Evolutionary conservation across 2,888 invertebrate species (phyloP).

Genomic region (Lasiommata megera): DNA sequence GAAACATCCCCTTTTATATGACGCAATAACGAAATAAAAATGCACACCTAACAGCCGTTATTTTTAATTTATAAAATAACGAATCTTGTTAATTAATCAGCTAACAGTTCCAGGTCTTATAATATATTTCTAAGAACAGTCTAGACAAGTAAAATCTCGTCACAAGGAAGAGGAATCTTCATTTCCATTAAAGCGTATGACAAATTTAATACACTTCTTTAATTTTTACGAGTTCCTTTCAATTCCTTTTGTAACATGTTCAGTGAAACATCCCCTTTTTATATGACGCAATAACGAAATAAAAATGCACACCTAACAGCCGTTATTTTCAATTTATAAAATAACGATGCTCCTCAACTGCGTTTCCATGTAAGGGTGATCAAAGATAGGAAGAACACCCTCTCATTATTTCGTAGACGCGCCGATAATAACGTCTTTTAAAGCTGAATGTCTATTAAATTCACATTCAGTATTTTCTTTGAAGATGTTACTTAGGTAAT

Average conservation of each 20-base stretch:
- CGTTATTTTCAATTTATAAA: constrained; percentile 47
- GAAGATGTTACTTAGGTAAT: neutral
- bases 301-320: constrained; percentile 14
- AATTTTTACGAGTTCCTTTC: too few species aligned
- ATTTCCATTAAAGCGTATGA: too few species aligned
- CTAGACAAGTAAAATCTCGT: too few species aligned
- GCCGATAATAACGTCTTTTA: constrained; percentile 51
- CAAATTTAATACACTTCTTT: too few species aligned
- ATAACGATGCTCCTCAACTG: constrained; percentile 56
- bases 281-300: constrained; percentile 3
- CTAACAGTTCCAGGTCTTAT: too few species aligned
- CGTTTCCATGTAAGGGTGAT: constrained; percentile 54
- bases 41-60: constrained; percentile 25
- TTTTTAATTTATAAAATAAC: constrained; percentile 51
- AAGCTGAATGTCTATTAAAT: constrained; percentile 63
- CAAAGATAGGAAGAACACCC: constrained; percentile 45
- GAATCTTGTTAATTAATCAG: too few species aligned
- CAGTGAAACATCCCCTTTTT: neutral
- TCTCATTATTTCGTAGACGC: constrained; percentile 61
- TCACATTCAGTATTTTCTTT: constrained; percentile 52
- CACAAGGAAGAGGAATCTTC: too few species aligned
- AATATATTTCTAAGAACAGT: too few species aligned
- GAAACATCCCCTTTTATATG: neutral
- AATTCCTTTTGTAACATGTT: neutral
- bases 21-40: constrained; percentile 2